A percentile compares a stretch with the other conserved stretches of the same genome.
Evolutionary conservation across 1,140 invertebrate genomes (phyloP).

Genomic region (Bombus picipes): DNA sequence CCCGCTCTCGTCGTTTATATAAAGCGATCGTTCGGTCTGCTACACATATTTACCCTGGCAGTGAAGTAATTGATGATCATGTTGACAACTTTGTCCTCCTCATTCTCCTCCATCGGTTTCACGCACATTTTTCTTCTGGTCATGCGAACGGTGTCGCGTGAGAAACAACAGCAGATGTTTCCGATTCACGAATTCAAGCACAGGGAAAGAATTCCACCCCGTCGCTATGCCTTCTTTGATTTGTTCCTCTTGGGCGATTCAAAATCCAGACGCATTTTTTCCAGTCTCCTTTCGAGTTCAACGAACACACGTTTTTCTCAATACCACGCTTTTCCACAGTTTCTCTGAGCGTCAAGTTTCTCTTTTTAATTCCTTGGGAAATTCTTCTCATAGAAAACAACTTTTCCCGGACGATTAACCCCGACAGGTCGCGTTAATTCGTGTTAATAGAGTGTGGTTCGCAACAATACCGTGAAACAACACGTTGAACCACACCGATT

Average conservation of each 20-base stretch:
- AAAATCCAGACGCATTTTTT: background rate
- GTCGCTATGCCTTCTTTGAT: background rate
- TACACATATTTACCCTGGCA: conserved; percentile 75
- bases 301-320: background rate
- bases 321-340: background rate
- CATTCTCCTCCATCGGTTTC: conserved; percentile 72
- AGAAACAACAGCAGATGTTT: conserved; percentile 37
- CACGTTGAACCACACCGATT: background rate
- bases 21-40: background rate
- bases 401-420: background rate
- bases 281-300: too few species aligned
- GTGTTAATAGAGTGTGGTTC: background rate
- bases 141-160: conserved; percentile 39
- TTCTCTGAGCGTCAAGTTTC: background rate
- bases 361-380: background rate
- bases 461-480: background rate
- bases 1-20: background rate
- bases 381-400: too few species aligned
- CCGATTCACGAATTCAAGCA: background rate
- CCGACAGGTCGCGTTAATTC: background rate
- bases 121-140: conserved; percentile 72
- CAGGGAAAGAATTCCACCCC: background rate
- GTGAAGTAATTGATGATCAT: conserved; percentile 80
- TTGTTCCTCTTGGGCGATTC: background rate
- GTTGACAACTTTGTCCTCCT: conserved; percentile 77